Evolutionary conservation across 1,140 invertebrate genomes (phyloP).

Genomic region (Drosophila melanica): DNA sequence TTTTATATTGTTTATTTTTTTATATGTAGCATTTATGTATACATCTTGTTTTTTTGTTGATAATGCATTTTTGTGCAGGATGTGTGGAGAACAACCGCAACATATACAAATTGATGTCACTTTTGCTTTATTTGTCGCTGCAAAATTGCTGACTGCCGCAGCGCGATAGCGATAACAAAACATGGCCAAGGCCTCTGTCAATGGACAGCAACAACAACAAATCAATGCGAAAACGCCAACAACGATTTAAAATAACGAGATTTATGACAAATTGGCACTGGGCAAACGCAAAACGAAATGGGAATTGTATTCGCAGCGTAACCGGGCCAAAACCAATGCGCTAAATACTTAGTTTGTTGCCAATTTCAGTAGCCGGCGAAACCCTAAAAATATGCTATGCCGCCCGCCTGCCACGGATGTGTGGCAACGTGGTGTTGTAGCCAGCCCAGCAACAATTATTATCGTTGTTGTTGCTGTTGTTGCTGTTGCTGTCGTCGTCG

Average conservation of each 20-base stretch:
- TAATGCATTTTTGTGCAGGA: no score
- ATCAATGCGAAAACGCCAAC: constrained; percentile 57
- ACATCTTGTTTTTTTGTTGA: neutral
- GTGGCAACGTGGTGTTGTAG: constrained; percentile 23
- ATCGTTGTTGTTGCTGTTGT: neutral
- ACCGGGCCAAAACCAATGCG: constrained; percentile 33
- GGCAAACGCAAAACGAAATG: constrained; percentile 7
- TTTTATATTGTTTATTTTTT: constrained; percentile 3
- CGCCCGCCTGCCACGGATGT: neutral
- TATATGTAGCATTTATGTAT: neutral
- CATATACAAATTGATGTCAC: constrained; percentile 18
- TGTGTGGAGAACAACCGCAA: neutral
- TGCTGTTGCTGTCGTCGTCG: constrained; percentile 43
- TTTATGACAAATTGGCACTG: constrained; percentile 80
- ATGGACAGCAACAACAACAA: constrained; percentile 42
- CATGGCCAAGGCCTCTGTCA: constrained; percentile 24
- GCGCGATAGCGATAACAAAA: constrained; percentile 52
- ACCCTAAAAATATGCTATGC: constrained; percentile 72
- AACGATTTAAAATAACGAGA: constrained; percentile 80
- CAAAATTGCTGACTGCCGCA: constrained; percentile 52
- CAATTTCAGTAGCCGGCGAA: constrained; percentile 38
- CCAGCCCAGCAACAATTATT: constrained; percentile 26
- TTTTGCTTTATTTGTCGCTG: constrained; percentile 25
- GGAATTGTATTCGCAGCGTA: neutral
- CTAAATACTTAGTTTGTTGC: constrained; percentile 72